Evolutionary conservation across 1,140 invertebrate genomes (phyloP).

Genomic region (Trypoxylus dichotomus): DNA sequence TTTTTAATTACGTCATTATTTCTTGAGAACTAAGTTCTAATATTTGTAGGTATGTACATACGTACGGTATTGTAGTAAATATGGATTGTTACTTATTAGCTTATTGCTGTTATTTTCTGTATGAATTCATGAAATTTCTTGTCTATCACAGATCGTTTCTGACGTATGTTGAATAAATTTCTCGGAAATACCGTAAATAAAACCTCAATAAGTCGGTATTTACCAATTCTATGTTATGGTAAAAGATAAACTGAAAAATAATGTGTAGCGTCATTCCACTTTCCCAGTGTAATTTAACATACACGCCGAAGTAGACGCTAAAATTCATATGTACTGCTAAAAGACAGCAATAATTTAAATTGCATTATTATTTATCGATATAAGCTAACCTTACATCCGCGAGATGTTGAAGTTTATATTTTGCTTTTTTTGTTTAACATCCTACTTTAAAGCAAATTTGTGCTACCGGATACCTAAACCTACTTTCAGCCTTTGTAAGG

Average conservation of each 20-base stretch:
- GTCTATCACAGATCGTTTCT: not conserved
- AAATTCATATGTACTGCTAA: not conserved
- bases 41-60: too few species aligned
- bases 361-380: not conserved
- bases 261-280: not conserved
- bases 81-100: too few species aligned
- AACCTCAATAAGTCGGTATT: not conserved
- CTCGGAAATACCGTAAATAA: not conserved
- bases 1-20: too few species aligned
- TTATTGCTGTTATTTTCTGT: too few species aligned
- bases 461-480: not conserved
- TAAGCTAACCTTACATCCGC: not conserved
- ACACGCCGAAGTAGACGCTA: not conserved
- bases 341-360: not conserved
- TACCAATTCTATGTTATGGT: too few species aligned
- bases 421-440: not conserved
- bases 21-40: too few species aligned
- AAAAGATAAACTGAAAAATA: not conserved
- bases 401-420: not conserved
- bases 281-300: not conserved
- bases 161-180: not conserved
- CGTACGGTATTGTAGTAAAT: too few species aligned
- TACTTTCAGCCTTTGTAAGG: not conserved
- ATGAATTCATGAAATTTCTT: not conserved
- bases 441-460: not conserved